Percentiles rank a stretch among this genome's conserved stretches.
Evolutionary conservation across 2,797 vertebrate species (phyloP).

Genomic region (Mergus octosetaceus): DNA sequence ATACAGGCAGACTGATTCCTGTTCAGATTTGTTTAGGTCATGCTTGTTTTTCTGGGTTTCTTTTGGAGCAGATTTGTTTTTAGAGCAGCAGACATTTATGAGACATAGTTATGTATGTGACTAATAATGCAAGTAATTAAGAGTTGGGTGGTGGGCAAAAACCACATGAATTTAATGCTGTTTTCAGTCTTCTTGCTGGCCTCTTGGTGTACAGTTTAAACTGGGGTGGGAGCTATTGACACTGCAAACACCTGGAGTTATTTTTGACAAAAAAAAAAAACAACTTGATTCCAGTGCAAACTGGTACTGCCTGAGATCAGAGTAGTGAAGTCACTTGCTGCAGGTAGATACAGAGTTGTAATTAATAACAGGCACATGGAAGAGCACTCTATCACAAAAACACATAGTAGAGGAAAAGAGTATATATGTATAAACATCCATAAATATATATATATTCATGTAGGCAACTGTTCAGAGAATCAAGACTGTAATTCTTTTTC

Average conservation of each 20-base stretch:
- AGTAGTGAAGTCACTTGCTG: background rate
- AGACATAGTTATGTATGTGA: slow-evolving; percentile 19
- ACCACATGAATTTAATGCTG: slow-evolving; percentile 28
- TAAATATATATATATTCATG: too few species aligned
- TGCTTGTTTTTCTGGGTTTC: background rate
- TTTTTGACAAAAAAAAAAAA: background rate
- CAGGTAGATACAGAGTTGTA: background rate
- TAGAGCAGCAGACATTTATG: background rate
- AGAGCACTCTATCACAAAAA: background rate
- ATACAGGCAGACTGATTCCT: background rate
- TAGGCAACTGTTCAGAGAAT: background rate
- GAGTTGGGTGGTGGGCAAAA: slow-evolving; percentile 37
- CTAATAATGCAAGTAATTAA: slow-evolving; percentile 58
- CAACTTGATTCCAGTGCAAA: background rate
- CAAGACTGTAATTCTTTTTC: slow-evolving; percentile 51
- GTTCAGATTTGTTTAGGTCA: background rate
- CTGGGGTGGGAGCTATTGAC: background rate
- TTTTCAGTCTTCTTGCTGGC: slow-evolving; percentile 25
- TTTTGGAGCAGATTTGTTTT: background rate
- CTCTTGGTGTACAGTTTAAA: slow-evolving; percentile 50
- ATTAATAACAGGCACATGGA: background rate
- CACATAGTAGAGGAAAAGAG: background rate
- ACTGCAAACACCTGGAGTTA: background rate
- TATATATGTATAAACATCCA: background rate
- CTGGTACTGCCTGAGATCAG: background rate